A percentile compares a stretch with the other conserved stretches of the same genome.
phyloP scores from a whole-genome alignment of 1,140 invertebrate genomes.

The Pectinophora gossypiella region DNA sequence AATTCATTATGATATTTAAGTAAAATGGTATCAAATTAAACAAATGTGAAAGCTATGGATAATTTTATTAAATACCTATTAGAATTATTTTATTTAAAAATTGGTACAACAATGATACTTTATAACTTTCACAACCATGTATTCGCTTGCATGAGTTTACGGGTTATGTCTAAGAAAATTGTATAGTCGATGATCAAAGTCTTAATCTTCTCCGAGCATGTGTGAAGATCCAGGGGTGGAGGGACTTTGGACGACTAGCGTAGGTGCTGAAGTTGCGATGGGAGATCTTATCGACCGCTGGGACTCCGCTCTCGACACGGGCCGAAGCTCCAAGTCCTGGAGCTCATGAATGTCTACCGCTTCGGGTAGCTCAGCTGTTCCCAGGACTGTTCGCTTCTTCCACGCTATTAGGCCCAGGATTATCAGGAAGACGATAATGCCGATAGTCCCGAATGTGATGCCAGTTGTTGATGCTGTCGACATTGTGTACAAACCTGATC shows the following conservation, averaged over 20 bases:
- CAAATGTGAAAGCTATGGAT: too few relatives aligned
- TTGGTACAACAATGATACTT: too few relatives aligned
- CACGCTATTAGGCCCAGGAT: slow-evolving; percentile 41
- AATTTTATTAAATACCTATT: too few relatives aligned
- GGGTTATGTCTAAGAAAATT: too few relatives aligned
- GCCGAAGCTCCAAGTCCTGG: slow-evolving; percentile 32
- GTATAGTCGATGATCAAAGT: too few relatives aligned
- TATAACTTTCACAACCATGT: too few relatives aligned
- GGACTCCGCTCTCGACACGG: background rate
- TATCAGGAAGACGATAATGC: slow-evolving; percentile 23
- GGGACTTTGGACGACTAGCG: background rate
- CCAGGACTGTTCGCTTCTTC: slow-evolving; percentile 39
- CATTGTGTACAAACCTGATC: slow-evolving; percentile 47
- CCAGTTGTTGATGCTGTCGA: slow-evolving; percentile 49
- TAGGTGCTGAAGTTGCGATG: background rate
- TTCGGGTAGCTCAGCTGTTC: slow-evolving; percentile 12
- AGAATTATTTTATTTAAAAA: too few relatives aligned
- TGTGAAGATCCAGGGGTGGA: background rate
- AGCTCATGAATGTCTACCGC: slow-evolving; percentile 31
- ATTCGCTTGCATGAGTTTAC: too few relatives aligned
- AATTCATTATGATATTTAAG: too few relatives aligned
- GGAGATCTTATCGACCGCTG: background rate
- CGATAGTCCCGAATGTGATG: slow-evolving; percentile 41
- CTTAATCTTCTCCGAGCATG: too few relatives aligned
- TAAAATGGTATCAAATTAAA: too few relatives aligned